Conservation (phyloP, 2,888 invertebrate species). For the Rhorus exstirpatorius region DNA sequence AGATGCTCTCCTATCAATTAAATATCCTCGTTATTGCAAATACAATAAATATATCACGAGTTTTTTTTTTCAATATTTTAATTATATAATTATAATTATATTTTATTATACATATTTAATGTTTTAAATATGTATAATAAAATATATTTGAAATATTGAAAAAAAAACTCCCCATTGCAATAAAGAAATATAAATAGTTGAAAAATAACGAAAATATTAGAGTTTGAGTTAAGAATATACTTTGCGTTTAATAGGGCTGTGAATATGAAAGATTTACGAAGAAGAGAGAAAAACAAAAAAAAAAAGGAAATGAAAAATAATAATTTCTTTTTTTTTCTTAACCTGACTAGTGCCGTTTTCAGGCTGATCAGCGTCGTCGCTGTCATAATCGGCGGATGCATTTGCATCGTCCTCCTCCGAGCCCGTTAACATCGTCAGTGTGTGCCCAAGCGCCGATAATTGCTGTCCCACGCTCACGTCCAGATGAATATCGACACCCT, state of each 20-base stretch:
- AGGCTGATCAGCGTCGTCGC: slow-evolving; percentile 92
- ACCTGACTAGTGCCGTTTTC: slow-evolving; percentile 86
- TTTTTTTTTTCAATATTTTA: too few species aligned
- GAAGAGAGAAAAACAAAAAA: slow-evolving; percentile 58
- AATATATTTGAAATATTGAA: slow-evolving; percentile 7
- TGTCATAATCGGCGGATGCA: slow-evolving; percentile 91
- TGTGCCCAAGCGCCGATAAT: slow-evolving; percentile 96
- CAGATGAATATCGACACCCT: slow-evolving; percentile 98
- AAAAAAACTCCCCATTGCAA: too few species aligned
- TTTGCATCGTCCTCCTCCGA: slow-evolving; percentile 94
- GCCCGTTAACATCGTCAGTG: slow-evolving; percentile 97
- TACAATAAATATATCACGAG: not conserved
- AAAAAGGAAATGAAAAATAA: slow-evolving; percentile 55
- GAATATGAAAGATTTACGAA: slow-evolving; percentile 32
- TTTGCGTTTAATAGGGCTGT: too few species aligned
- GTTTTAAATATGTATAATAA: too few species aligned
- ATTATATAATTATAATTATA: too few species aligned
- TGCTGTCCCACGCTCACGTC: slow-evolving; percentile 99
- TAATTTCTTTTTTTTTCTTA: slow-evolving; percentile 83
- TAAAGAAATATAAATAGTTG: too few species aligned
- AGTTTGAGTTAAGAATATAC: slow-evolving; percentile 55
- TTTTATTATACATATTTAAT: too few species aligned
- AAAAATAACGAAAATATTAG: slow-evolving; percentile 7
- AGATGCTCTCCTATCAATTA: slow-evolving; percentile 89
- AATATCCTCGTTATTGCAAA: slow-evolving; percentile 12